Percentiles rank a stretch among this genome's conserved stretches.
These are phyloP conservation scores for Oreochromis grahami DNA, from an alignment of 2,797 vertebrate species.

Conservation along the genomic window DNA sequence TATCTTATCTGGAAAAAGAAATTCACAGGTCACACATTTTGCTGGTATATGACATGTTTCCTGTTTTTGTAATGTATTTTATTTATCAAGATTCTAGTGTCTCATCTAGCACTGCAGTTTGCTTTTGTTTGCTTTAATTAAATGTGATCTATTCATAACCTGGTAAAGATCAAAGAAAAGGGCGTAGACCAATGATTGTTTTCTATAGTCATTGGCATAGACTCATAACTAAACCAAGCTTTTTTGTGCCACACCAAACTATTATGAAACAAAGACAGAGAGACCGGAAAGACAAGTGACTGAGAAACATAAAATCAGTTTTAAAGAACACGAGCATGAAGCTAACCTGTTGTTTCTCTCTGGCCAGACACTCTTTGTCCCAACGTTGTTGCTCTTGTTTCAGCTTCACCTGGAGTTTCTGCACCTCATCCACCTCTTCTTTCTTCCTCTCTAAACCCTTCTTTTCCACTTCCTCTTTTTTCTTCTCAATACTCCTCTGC, in stretches of 20 bases:
- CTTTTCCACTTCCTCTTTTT: conserved; percentile 73
- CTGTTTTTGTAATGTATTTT: background rate
- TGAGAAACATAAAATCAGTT: background rate
- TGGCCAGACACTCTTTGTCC: conserved; percentile 78
- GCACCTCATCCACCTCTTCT: conserved; percentile 67
- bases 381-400: conserved; percentile 86
- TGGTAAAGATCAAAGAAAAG: background rate
- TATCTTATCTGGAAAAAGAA: background rate
- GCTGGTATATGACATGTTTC: background rate
- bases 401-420: conserved; percentile 80
- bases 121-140: background rate
- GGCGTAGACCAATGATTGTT: background rate
- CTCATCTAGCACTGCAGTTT: background rate
- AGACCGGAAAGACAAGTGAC: background rate
- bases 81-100: background rate
- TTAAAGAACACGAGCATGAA: background rate
- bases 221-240: background rate
- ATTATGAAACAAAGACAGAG: background rate
- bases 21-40: background rate
- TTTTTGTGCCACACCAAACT: background rate
- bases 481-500: conserved; percentile 70
- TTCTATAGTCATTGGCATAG: background rate
- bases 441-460: conserved; percentile 64
- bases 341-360: conserved; percentile 74
- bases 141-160: background rate